Evolutionary conservation across 2,797 vertebrate species (phyloP), one percentile per base, ranked within the genome.

Genomic region (Glossophaga mutica): DNA sequence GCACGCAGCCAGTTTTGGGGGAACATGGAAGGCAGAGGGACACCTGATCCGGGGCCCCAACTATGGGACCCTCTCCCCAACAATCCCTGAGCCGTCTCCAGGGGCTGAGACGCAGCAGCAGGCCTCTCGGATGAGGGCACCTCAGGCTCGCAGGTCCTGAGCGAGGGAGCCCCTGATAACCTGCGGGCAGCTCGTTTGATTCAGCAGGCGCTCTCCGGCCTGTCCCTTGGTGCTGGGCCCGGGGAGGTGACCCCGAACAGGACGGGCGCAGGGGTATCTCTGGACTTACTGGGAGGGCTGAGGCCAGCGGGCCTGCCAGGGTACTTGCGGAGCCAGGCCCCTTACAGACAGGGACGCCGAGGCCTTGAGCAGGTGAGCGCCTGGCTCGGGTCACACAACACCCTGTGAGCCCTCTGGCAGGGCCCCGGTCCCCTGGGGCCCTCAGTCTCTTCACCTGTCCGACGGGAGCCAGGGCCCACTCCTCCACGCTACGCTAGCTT

Each of bases 401-500:
- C 5, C 46, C 46, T 6, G 39, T 0, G 29, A 19, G 46, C 29
- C 50, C 19, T 14, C 0, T 0, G 70, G 52, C 62, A 37, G 55
- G 52, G 3, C 29, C 15, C 26, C 9, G 39, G 70, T 3, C 74
- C 92, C 29, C 57, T 0, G 50, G 74, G 24, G 15, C 55, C 52
- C 29, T 67, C 3, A 0, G 71, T 21, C 29, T 44, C 65, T 19
- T 48, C 50, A 6, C 24, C 9, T 9, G 48, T 14, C 76, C 29
- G 1, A 5, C 0, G 44, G 10, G 39, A n/a, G 74, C 2, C 9
- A 10, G 5, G 37, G 68, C 12, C 12, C 65, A 0, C 26, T 24
- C 29, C 67, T 1, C 4, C 2, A 1, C 0, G 1, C 46, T 2
- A 6, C 4, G 0, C 59, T 3, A 5, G 37, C 44, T 32, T 18